Evolutionary conservation across 2,797 vertebrate species (phyloP).

Genomic region (Lycodopsis pacificus): DNA sequence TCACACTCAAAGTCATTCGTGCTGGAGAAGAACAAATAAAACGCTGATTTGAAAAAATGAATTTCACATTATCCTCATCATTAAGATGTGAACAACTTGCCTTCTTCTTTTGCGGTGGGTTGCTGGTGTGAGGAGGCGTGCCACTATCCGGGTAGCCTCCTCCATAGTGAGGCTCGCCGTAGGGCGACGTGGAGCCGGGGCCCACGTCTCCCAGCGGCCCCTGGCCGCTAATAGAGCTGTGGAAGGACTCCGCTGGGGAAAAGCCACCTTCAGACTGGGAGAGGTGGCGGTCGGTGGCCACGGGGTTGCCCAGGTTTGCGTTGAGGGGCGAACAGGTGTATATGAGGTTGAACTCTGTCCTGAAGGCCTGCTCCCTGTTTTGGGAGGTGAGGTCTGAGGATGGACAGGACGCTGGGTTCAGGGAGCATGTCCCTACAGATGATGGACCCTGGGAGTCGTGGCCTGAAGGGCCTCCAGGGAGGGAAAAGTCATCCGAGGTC

Average conservation of each 20-base stretch:
- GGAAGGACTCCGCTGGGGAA: slow-evolving; percentile 93
- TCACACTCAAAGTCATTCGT: slow-evolving; percentile 39
- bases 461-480: slow-evolving; percentile 70
- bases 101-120: slow-evolving; percentile 98
- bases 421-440: slow-evolving; percentile 60
- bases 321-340: slow-evolving; percentile 99
- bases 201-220: slow-evolving; percentile 88
- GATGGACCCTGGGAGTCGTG: slow-evolving; percentile 69
- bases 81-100: slow-evolving; percentile 83
- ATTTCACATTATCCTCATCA: background rate
- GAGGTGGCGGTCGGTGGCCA: slow-evolving; percentile 87
- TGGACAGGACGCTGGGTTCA: slow-evolving; percentile 79
- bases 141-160: slow-evolving; percentile 85
- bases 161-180: slow-evolving; percentile 87
- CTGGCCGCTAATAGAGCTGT: slow-evolving; percentile 86
- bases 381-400: slow-evolving; percentile 84
- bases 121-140: slow-evolving; percentile 89
- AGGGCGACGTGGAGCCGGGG: slow-evolving; percentile 90
- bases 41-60: background rate
- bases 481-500: slow-evolving; percentile 86
- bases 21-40: slow-evolving; percentile 36
- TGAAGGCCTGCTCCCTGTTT: slow-evolving; percentile 93
- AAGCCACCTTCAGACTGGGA: slow-evolving; percentile 89
- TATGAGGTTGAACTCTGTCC: slow-evolving; percentile 99
- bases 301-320: slow-evolving; percentile 88